Conservation (phyloP, 2,797 vertebrate species). For the Sebastes diploproa region DNA sequence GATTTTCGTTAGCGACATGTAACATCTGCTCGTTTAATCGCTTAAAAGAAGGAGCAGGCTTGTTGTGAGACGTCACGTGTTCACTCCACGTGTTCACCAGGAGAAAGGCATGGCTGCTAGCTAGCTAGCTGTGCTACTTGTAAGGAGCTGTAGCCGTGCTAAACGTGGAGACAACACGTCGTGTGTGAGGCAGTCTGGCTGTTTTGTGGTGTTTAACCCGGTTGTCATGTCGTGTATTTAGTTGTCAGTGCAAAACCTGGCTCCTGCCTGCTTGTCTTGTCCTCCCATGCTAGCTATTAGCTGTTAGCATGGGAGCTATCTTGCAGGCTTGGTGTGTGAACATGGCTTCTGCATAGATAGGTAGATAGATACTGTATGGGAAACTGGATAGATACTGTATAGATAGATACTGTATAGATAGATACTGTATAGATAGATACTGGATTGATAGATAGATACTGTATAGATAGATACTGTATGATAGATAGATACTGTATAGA, state of each 20-base stretch:
- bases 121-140: constrained; percentile 1
- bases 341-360: not conserved
- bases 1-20: fast-evolving
- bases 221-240: constrained; percentile 10
- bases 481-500: too few species aligned
- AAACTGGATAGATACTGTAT: too few species aligned
- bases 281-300: not conserved
- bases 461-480: too few species aligned
- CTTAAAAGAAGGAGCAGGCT: constrained; percentile 47
- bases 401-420: too few species aligned
- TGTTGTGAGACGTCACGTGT: constrained; percentile 81
- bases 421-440: too few species aligned
- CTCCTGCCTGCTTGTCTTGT: not conserved
- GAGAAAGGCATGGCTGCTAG: constrained; percentile 67
- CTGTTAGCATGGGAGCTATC: constrained; percentile 47
- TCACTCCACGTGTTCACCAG: constrained; percentile 79
- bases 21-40: constrained; percentile 22
- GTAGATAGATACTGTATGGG: too few species aligned
- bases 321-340: not conserved
- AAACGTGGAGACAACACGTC: fast-evolving
- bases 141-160: not conserved
- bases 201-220: not conserved
- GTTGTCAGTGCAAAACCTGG: constrained; percentile 2
- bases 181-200: fast-evolving
- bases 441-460: too few species aligned